Evolutionary conservation across 1,140 invertebrate species (phyloP), one percentile per base, ranked within the genome.

Genomic region (Camponotus floridanus): DNA sequence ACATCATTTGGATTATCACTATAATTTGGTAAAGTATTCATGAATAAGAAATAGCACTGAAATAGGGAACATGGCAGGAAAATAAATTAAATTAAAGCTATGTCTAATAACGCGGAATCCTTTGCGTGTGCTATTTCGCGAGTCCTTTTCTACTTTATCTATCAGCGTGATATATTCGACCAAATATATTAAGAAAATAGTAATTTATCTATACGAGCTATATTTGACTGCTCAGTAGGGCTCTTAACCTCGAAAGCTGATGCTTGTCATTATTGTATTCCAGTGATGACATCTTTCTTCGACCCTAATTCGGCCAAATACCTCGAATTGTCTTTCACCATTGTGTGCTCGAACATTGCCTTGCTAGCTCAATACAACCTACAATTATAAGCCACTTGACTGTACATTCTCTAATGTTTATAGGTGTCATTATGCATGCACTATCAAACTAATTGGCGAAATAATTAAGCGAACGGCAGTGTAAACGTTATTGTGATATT

Each of bases 181-280:
- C 45, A 65, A 74, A 79, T 64, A 87, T 51, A 51, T 89, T 86
- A 92, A 92, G 76, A 85, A 39, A 45, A 87, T 88, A 86, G 86
- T 92, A 92, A 91, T 92, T 92, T 92, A 92, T 93, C 92, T 92
- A 90, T 90, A 90, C 84, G 84, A 86, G 85, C 83, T 79, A 45
- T 90, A 9, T 15, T 88, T 74, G 78, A 78, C 71, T 71, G 74
- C 76, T 87, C 73, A 39, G 31, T 64, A 36, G 67, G 59, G 59
- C 42, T 76, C 36, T 74, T 74, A 83, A 73, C 31, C 42, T 48
- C 68, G n/a, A 15, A 9, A 87, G 61, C 61, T 89, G 86, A 89
- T 86, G 81, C 70, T 21, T 64, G 21, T 84, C 59, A 76, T 89
- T 86, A 89, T 62, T 39, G 36, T 84, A 51, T 45, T 11, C 68